Conservation (phyloP, 2,113 vertebrate species). For the Ascaphus truei region DNA sequence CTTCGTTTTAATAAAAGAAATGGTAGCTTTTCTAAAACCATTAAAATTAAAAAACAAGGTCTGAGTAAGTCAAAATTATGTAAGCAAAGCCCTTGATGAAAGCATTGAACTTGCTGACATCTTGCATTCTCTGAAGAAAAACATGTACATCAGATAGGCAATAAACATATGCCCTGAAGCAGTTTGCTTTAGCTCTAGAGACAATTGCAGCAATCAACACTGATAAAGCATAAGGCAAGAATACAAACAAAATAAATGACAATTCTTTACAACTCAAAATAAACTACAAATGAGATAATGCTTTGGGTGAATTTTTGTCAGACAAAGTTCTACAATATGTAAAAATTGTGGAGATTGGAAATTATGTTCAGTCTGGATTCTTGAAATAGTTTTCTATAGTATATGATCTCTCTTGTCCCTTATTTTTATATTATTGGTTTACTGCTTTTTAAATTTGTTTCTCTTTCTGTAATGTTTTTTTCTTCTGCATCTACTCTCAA, state of each 20-base stretch:
- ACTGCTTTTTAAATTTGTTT: too few relatives aligned
- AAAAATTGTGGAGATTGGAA: too few relatives aligned
- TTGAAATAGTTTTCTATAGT: too few relatives aligned
- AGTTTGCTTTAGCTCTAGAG: neutral
- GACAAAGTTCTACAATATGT: too few relatives aligned
- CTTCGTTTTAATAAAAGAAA: too few relatives aligned
- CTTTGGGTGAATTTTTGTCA: too few relatives aligned
- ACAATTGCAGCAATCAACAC: slow-evolving; percentile 19
- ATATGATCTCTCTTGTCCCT: too few relatives aligned
- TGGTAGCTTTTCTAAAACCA: neutral
- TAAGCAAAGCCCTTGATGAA: slow-evolving; percentile 14
- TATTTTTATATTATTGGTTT: too few relatives aligned
- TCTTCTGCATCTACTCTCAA: too few relatives aligned
- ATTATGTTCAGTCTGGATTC: too few relatives aligned
- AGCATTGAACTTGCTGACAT: slow-evolving; percentile 9
- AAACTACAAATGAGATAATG: too few relatives aligned
- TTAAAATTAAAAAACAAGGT: neutral
- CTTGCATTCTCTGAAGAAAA: neutral
- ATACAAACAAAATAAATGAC: slow-evolving; percentile 12
- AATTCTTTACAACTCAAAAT: neutral
- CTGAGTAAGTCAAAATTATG: neutral
- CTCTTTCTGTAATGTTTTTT: too few relatives aligned
- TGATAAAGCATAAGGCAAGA: slow-evolving; percentile 3
- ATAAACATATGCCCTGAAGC: slow-evolving; percentile 18
- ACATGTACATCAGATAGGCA: slow-evolving; percentile 16